Evolutionary conservation across 2,113 vertebrate species (phyloP).

Genomic region (Oenanthe oenanthe): DNA sequence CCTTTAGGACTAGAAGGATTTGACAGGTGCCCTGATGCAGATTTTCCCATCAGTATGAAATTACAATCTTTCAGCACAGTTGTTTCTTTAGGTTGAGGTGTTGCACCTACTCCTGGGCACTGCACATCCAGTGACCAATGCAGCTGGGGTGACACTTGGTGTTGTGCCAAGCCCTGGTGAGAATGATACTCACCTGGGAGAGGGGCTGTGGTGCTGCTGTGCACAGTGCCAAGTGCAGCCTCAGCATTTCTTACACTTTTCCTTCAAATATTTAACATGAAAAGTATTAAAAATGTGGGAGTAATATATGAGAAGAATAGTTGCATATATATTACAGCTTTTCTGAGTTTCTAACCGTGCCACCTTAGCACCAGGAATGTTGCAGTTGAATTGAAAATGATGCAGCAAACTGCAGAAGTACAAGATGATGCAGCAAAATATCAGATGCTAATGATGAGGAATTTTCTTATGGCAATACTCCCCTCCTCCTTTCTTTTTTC

Average conservation of each 20-base stretch:
- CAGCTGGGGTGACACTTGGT: neutral
- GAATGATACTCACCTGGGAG: neutral
- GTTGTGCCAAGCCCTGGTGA: neutral
- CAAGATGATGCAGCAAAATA: slow-evolving; percentile 16
- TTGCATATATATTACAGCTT: neutral
- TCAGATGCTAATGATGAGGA: neutral
- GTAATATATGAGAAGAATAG: neutral
- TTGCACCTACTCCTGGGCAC: no score
- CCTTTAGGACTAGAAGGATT: neutral
- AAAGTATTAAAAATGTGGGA: neutral
- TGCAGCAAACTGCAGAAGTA: neutral
- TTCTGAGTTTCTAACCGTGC: neutral
- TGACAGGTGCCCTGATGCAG: neutral
- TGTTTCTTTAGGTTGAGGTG: neutral
- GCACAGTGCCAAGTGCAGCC: neutral
- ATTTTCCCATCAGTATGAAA: neutral
- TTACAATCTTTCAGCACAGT: neutral
- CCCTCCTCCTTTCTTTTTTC: neutral
- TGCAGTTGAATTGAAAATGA: neutral
- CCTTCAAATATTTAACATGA: neutral
- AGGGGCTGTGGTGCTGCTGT: accelerated
- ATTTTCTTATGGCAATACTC: neutral
- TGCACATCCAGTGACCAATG: neutral
- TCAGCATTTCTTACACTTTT: neutral
- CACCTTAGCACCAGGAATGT: neutral